Evolutionary conservation across 1,140 invertebrate species (phyloP), one percentile per base, ranked within the genome.

Genomic region (Bathynomus jamesi): DNA sequence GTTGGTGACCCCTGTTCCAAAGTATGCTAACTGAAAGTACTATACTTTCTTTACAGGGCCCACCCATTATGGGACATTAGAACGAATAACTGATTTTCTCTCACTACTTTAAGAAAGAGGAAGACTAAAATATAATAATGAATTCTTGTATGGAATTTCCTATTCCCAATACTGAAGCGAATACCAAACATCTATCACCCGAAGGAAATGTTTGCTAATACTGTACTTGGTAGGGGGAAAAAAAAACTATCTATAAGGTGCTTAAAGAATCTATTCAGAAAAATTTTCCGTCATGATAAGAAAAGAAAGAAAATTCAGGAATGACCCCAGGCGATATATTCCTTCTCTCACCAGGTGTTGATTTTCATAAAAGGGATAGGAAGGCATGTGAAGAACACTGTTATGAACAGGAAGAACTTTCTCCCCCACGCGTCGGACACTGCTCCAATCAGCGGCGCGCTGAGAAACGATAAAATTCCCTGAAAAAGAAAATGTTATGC

Each of bases 321-420:
- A 67, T 17, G 61, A 11, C 0, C 8, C 11, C 5, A 4, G 61
- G 31, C n/a, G 10, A 70, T 8, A 17, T 67, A 2, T 65, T 81
- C 83, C 83, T 17, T 24, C 4, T n/a, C 76, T 72, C 81, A 89
- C 94, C 95, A 99, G 65, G 96, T 95, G 85, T 98, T 98, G 80
- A 99, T 92, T 80, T 92, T 95, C 93, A 99, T 98, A 66, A 99
- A 87, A 66, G 97, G 97, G 81, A 99, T 99, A 46, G 98, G 98
- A 74, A 94, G 91, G 85, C 97, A 99, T 4, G 98, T 99, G 84
- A 98, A 99, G 83, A 98, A 96, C 77, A 99, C 97, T 65, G 98
- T 99, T 76, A 99, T 89, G 71, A 99, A 86, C 67, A 99, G 88
- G 84, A 99, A 99, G 81, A 97, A 92, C 84, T 99, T 99, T 78